Evolutionary conservation across 2,113 vertebrate genomes (phyloP).

Genomic region (Dipodomys merriami): DNA sequence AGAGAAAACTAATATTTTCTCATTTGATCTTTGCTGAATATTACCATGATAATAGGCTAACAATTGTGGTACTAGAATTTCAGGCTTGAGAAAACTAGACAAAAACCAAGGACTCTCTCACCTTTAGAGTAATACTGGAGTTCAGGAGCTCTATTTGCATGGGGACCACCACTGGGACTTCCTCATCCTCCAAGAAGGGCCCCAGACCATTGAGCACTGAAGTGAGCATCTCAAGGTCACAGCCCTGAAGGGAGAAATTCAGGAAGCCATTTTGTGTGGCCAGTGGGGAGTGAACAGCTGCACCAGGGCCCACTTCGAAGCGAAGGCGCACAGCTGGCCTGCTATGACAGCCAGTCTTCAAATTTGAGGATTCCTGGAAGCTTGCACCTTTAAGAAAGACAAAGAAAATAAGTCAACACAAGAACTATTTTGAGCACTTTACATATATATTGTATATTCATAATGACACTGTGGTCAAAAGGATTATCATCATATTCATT

Average conservation of each 20-base stretch:
- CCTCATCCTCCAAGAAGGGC: slow-evolving; percentile 96
- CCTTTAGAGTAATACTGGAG: slow-evolving; percentile 92
- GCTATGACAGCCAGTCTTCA: slow-evolving; percentile 32
- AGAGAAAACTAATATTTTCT: background rate
- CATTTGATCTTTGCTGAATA: background rate
- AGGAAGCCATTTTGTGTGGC: slow-evolving; percentile 90
- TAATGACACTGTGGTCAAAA: background rate
- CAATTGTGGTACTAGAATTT: background rate
- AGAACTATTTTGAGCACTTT: background rate
- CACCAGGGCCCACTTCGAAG: slow-evolving; percentile 89
- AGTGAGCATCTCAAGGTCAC: slow-evolving; percentile 87
- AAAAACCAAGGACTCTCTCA: slow-evolving; percentile 71
- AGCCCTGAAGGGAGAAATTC: slow-evolving; percentile 86
- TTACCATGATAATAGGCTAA: background rate
- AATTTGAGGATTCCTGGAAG: slow-evolving; percentile 59
- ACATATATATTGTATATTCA: background rate
- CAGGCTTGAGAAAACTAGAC: background rate
- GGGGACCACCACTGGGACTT: slow-evolving; percentile 91
- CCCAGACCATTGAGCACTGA: slow-evolving; percentile 92
- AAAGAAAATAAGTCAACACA: background rate
- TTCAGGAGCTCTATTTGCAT: slow-evolving; percentile 92
- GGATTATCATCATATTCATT: background rate
- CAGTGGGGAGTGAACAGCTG: slow-evolving; percentile 85
- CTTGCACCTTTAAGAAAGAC: slow-evolving; percentile 62
- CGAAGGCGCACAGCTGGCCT: slow-evolving; percentile 86